Conservation (phyloP, 2,113 vertebrate genomes). For the Lates calcarifer region DNA sequence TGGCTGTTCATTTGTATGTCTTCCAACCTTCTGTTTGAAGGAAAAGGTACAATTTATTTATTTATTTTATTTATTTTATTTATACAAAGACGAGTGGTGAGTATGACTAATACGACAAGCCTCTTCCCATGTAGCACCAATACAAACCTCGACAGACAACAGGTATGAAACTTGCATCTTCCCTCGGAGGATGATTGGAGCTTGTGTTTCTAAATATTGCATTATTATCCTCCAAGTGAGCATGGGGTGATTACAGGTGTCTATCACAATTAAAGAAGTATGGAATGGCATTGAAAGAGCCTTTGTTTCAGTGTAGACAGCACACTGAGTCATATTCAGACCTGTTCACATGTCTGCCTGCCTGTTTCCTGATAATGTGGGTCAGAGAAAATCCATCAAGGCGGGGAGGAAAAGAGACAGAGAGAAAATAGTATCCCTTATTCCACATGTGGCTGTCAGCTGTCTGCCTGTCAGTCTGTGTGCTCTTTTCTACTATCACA, state of each 20-base stretch:
- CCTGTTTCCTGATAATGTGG: constrained; percentile 71
- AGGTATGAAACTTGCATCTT: constrained; percentile 56
- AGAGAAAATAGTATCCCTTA: constrained; percentile 48
- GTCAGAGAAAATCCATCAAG: constrained; percentile 74
- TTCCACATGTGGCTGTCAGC: constrained; percentile 58
- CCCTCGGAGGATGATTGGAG: constrained; percentile 27
- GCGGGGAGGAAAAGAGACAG: constrained; percentile 26
- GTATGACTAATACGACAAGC: constrained; percentile 34
- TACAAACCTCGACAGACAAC: constrained; percentile 42
- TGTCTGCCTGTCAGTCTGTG: constrained; percentile 41
- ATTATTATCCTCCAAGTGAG: constrained; percentile 51
- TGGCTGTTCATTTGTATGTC: not conserved
- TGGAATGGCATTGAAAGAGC: constrained; percentile 49
- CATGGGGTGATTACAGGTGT: constrained; percentile 62
- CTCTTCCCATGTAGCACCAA: constrained; percentile 21
- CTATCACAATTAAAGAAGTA: constrained; percentile 55
- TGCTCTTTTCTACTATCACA: constrained; percentile 46
- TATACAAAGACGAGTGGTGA: not conserved
- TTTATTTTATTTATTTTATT: too few relatives aligned
- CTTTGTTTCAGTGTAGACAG: constrained; percentile 68
- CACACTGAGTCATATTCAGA: constrained; percentile 63
- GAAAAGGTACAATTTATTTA: not conserved
- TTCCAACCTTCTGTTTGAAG: not conserved
- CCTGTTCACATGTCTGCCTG: constrained; percentile 63
- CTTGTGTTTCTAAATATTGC: constrained; percentile 65